Evolutionary conservation across 2,888 invertebrate species (phyloP).

Genomic region (Zygogramma bicolorata): DNA sequence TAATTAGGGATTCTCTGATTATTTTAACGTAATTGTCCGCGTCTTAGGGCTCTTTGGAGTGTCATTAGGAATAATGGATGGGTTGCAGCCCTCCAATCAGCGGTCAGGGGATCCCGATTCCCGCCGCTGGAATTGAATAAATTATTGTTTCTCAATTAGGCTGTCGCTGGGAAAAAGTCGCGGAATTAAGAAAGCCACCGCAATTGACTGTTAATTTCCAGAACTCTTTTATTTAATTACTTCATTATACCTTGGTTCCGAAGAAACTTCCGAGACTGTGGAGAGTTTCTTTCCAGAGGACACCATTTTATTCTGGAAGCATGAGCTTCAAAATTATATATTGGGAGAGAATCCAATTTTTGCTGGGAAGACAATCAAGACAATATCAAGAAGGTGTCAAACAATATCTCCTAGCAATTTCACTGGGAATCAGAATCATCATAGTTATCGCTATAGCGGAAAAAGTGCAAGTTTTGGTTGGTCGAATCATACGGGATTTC

Average conservation of each 20-base stretch:
- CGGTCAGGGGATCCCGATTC: constrained; percentile 58
- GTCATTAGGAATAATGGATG: constrained; percentile 67
- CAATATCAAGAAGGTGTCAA: too few species aligned
- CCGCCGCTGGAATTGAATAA: constrained; percentile 64
- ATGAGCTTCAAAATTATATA: too few species aligned
- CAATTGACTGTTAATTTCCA: constrained; percentile 40
- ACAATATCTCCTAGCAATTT: too few species aligned
- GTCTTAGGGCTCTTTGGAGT: constrained; percentile 62
- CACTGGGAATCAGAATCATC: too few species aligned
- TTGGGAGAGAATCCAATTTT: too few species aligned
- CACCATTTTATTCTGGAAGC: not conserved
- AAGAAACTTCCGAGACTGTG: constrained; percentile 11
- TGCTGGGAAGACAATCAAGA: too few species aligned
- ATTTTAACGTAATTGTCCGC: constrained; percentile 64
- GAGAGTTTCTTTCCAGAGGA: not conserved
- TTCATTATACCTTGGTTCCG: constrained; percentile 30
- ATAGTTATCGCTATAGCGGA: too few species aligned
- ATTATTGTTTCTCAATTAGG: constrained; percentile 66
- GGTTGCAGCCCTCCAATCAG: constrained; percentile 59
- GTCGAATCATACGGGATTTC: too few species aligned
- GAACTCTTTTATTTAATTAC: constrained; percentile 38
- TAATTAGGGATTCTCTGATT: constrained; percentile 65
- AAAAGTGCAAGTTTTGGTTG: too few species aligned
- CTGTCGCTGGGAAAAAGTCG: constrained; percentile 53
- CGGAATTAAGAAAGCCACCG: constrained; percentile 49